These are phyloP conservation scores for Calcarius lapponicus DNA, from an alignment of 2,797 vertebrate genomes.

Conservation along the genomic window DNA sequence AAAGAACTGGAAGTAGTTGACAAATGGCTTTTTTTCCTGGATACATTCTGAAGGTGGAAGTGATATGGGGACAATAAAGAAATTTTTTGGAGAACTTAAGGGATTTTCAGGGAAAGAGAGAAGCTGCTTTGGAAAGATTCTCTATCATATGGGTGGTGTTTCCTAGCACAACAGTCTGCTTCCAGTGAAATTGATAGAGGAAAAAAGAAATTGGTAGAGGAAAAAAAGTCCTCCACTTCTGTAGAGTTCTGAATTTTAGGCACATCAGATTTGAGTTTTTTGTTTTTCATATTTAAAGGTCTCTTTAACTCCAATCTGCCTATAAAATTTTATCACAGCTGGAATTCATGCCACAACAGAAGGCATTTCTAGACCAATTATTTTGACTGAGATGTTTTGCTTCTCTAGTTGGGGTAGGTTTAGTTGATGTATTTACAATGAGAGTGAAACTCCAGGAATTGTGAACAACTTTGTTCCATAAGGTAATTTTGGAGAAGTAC, in stretches of 20 bases:
- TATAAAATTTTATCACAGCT: background rate
- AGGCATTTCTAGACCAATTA: background rate
- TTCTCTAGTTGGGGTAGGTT: background rate
- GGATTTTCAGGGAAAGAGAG: background rate
- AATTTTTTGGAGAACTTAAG: background rate
- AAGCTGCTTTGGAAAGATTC: background rate
- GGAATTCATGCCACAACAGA: background rate
- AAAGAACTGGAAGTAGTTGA: background rate
- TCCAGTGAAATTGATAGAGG: background rate
- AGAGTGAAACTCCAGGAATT: background rate
- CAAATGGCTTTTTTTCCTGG: background rate
- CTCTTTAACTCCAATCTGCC: background rate
- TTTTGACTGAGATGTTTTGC: background rate
- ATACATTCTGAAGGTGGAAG: background rate
- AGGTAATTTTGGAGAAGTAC: background rate
- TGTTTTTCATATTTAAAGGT: background rate
- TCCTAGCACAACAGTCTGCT: background rate
- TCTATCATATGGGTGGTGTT: background rate
- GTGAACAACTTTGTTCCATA: background rate
- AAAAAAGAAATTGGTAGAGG: background rate
- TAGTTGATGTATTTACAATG: background rate
- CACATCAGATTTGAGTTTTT: accelerated
- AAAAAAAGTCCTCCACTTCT: background rate
- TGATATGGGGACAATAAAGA: background rate
- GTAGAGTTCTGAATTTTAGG: background rate